Conservation (phyloP, 2,797 vertebrate genomes). For the Steatocranus sp. region DNA sequence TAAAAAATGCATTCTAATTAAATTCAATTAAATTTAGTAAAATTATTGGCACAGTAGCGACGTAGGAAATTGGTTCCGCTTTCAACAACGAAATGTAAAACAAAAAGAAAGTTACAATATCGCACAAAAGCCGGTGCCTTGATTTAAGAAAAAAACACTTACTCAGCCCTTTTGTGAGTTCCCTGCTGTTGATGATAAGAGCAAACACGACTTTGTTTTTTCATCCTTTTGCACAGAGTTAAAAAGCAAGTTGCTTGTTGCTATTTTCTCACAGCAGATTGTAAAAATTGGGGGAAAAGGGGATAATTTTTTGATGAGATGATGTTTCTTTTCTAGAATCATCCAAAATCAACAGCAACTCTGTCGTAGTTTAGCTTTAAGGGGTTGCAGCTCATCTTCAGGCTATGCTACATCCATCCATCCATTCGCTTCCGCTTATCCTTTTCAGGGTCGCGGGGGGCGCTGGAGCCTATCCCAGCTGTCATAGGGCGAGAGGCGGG, state of each 20-base stretch:
- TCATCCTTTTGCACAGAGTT: not conserved
- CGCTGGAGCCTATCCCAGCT: too few species aligned
- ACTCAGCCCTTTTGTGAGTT: not conserved
- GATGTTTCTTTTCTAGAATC: not conserved
- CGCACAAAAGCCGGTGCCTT: not conserved
- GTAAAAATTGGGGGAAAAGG: not conserved
- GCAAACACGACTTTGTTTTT: not conserved
- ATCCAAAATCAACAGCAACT: not conserved
- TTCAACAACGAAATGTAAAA: not conserved
- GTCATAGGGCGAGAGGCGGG: too few species aligned
- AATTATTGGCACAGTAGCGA: not conserved
- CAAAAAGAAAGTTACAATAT: conserved; percentile 2
- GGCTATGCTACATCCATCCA: not conserved
- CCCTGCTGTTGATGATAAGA: conserved; percentile 11
- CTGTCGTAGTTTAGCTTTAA: not conserved
- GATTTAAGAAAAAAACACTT: not conserved
- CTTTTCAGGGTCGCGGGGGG: too few species aligned
- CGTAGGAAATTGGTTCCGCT: not conserved
- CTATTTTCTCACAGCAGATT: not conserved
- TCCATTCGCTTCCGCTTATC: too few species aligned
- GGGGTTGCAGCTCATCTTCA: not conserved
- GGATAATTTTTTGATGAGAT: not conserved
- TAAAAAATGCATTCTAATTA: not conserved
- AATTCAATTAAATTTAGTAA: not conserved
- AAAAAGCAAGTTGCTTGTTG: conserved; percentile 3